These are phyloP conservation scores for Erebia epiphron DNA, from an alignment of 2,888 invertebrate genomes.

Conservation along the genomic window DNA sequence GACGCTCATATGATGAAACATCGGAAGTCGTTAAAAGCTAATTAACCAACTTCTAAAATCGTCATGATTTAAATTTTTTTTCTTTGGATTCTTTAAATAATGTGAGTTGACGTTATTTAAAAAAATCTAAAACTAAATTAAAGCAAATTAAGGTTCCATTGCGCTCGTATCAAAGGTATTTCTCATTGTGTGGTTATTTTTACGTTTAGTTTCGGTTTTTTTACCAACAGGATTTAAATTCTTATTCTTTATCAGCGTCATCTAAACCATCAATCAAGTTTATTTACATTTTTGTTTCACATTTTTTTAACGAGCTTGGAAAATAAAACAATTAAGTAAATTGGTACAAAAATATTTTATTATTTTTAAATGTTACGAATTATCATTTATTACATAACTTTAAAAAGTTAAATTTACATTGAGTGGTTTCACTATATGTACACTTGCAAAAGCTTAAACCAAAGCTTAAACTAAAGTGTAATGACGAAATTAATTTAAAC, in stretches of 20 bases:
- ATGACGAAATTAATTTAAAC: slow-evolving; percentile 3
- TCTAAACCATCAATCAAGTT: background rate
- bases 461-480: slow-evolving; percentile 6
- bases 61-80: slow-evolving; percentile 7
- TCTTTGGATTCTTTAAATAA: background rate
- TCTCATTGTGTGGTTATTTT: background rate
- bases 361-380: background rate
- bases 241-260: no score
- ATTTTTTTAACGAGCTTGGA: background rate
- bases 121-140: background rate
- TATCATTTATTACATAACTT: background rate
- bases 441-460: slow-evolving; percentile 17
- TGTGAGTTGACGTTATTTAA: background rate
- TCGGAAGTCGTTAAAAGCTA: slow-evolving; percentile 27
- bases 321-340: slow-evolving; percentile 9
- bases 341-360: slow-evolving; percentile 27
- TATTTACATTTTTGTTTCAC: background rate
- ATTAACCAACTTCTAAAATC: slow-evolving; percentile 19
- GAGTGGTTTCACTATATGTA: slow-evolving; percentile 22
- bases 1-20: slow-evolving; percentile 20
- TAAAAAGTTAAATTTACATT: background rate
- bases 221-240: no score
- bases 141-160: background rate
- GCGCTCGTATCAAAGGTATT: background rate
- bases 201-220: background rate